Conservation (phyloP, 2,888 invertebrate genomes). For the Metopia argyrocephala region DNA sequence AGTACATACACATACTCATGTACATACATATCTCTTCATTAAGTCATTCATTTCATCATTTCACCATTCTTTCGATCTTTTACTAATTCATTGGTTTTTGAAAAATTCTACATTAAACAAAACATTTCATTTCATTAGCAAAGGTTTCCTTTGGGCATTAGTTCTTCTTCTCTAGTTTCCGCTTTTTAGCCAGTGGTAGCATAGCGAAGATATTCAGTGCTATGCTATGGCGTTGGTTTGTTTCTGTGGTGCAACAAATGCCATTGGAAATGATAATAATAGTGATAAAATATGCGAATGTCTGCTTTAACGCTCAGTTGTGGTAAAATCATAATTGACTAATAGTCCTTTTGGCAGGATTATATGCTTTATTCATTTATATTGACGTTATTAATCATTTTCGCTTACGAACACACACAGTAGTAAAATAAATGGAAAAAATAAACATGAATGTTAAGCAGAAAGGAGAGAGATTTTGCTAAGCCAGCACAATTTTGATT, state of each 20-base stretch:
- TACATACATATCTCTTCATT: neutral
- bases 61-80: neutral
- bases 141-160: conserved; percentile 30
- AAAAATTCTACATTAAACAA: conserved; percentile 4
- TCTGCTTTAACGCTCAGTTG: neutral
- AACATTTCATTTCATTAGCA: conserved; percentile 27
- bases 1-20: neutral
- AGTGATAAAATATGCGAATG: neutral
- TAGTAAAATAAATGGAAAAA: neutral
- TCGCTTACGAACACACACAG: neutral
- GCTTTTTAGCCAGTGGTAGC: neutral
- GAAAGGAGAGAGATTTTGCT: neutral
- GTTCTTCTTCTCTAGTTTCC: neutral
- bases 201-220: neutral
- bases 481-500: conserved; percentile 28
- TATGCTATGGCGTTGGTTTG: conserved; percentile 7
- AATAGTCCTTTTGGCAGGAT: conserved; percentile 59
- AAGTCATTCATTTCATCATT: conserved; percentile 1
- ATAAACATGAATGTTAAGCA: neutral
- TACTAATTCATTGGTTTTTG: neutral
- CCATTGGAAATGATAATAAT: neutral
- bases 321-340: conserved; percentile 55
- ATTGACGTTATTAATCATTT: conserved; percentile 58
- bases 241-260: neutral
- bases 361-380: conserved; percentile 50